A percentile compares a stretch with the other conserved stretches of the same genome.
Evolutionary conservation across 2,797 vertebrate genomes (phyloP).

Genomic region (Nothura maculosa): DNA sequence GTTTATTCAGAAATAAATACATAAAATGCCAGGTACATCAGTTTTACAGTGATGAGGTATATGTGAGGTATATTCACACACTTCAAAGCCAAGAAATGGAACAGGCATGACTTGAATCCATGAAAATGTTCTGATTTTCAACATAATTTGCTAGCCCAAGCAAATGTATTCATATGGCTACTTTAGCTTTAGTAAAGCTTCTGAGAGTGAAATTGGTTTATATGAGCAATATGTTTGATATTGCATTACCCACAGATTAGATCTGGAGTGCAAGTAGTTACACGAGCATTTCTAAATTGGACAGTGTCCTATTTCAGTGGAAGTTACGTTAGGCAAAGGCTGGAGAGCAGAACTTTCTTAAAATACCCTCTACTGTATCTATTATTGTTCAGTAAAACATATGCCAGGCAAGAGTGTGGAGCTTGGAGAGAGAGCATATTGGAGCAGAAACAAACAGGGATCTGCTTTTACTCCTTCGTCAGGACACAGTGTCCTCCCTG

Average conservation of each 20-base stretch:
- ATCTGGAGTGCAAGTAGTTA: background rate
- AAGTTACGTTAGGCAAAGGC: background rate
- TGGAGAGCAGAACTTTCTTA: background rate
- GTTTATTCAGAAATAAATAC: background rate
- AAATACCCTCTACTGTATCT: background rate
- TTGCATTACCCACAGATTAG: background rate
- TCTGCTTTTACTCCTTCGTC: background rate
- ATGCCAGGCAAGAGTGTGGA: background rate
- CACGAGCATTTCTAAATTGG: background rate
- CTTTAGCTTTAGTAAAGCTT: background rate
- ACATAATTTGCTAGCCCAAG: background rate
- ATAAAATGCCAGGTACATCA: background rate
- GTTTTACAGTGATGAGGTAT: too few species aligned
- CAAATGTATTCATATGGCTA: background rate
- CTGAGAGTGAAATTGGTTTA: background rate
- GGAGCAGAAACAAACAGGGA: background rate
- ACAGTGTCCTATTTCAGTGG: background rate
- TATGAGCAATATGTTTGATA: background rate
- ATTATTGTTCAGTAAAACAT: background rate
- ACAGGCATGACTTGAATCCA: background rate
- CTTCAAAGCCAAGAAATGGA: background rate
- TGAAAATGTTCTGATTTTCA: background rate
- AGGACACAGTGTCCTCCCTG: background rate
- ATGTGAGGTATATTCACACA: background rate
- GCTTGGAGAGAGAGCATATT: background rate